Conservation (phyloP, 2,888 invertebrate genomes). For the Coleophora flavipennella region DNA sequence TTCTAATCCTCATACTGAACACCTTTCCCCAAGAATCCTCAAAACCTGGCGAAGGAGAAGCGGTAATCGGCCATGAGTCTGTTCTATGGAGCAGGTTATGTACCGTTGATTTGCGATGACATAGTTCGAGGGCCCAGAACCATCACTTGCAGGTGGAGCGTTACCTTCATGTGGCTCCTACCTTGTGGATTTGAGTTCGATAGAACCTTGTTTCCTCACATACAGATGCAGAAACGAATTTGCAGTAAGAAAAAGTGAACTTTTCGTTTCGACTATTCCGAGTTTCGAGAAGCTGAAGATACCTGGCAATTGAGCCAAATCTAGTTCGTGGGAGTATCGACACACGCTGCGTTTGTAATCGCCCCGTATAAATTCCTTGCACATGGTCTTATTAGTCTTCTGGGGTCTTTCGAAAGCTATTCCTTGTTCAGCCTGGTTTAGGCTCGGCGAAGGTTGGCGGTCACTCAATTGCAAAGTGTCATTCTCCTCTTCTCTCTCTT, state of each 20-base stretch:
- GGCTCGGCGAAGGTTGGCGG: neutral
- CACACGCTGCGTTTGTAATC: constrained; percentile 36
- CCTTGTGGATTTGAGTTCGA: constrained; percentile 36
- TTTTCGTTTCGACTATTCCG: constrained; percentile 40
- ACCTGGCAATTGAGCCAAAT: constrained; percentile 33
- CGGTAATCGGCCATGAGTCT: no score
- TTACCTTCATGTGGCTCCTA: constrained; percentile 32
- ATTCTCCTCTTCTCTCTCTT: constrained; percentile 26
- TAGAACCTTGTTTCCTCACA: constrained; percentile 47
- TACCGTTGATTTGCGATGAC: no score
- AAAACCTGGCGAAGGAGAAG: no score
- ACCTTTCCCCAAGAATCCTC: no score
- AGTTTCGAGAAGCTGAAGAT: constrained; percentile 50
- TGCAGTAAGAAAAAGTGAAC: constrained; percentile 38
- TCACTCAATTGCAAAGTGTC: neutral
- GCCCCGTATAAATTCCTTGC: constrained; percentile 44
- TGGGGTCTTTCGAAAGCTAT: neutral
- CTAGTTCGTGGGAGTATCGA: constrained; percentile 37
- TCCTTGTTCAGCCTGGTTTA: neutral
- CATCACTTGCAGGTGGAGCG: constrained; percentile 25
- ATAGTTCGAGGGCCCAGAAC: constrained; percentile 10
- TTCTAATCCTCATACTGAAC: no score
- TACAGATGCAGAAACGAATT: constrained; percentile 46
- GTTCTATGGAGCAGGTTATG: no score
- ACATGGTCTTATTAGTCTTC: constrained; percentile 23